Evolutionary conservation across 2,113 vertebrate genomes (phyloP).

Genomic region (Melanocharis versteri): DNA sequence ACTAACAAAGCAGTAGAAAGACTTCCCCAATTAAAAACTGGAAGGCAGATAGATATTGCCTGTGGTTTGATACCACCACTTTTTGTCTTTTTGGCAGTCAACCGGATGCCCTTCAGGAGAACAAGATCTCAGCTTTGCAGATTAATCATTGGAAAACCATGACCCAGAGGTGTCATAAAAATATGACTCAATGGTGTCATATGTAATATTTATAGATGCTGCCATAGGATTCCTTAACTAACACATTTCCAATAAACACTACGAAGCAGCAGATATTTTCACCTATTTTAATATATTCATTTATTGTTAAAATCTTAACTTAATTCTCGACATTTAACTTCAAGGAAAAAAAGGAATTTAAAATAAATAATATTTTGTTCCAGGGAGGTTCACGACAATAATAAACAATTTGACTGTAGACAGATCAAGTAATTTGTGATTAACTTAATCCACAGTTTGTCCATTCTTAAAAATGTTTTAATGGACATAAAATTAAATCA

Average conservation of each 20-base stretch:
- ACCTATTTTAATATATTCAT: neutral
- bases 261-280: neutral
- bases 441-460: neutral
- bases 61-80: neutral
- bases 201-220: neutral
- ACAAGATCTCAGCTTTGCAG: neutral
- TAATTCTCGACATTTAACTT: neutral
- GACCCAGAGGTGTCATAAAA: neutral
- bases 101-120: neutral
- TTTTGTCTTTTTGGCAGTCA: neutral
- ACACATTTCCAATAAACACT: neutral
- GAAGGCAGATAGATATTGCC: neutral
- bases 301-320: neutral
- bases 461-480: neutral
- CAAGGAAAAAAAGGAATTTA: neutral
- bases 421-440: neutral
- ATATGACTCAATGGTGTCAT: neutral
- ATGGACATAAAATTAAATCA: neutral
- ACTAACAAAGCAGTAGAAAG: neutral
- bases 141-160: neutral
- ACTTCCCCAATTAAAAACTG: rapidly evolving
- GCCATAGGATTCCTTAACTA: neutral
- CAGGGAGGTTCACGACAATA: neutral
- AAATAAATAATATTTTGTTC: neutral
- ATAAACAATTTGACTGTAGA: neutral